Conservation (phyloP, 2,888 invertebrate species). For the Pachydiplax longipennis region DNA sequence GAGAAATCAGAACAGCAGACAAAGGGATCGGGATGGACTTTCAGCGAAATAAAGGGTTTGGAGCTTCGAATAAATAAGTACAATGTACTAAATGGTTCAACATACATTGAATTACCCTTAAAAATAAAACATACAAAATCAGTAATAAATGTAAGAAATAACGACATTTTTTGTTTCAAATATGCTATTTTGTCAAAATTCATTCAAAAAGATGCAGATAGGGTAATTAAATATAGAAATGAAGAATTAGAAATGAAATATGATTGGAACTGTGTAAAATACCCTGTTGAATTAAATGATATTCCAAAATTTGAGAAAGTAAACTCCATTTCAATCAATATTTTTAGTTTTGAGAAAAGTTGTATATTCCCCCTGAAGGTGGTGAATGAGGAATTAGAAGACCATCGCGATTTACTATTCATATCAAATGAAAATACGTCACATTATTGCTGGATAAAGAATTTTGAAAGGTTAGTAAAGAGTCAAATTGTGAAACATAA, state of each 20-base stretch:
- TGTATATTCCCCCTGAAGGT: background rate
- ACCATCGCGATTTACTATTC: background rate
- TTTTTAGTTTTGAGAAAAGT: background rate
- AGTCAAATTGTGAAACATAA: background rate
- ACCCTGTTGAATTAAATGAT: background rate
- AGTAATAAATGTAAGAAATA: background rate
- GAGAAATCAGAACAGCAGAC: background rate
- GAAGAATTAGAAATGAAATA: background rate
- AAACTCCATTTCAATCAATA: background rate
- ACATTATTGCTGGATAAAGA: background rate
- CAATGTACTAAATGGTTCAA: background rate
- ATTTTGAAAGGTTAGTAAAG: too few species aligned
- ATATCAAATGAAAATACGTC: background rate
- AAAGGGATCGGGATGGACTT: background rate
- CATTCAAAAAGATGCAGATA: background rate
- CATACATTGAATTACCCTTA: background rate
- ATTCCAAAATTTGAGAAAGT: background rate
- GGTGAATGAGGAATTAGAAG: background rate
- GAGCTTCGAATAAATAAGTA: background rate
- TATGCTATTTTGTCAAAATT: background rate
- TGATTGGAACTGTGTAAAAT: background rate
- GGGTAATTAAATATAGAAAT: background rate
- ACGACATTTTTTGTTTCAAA: background rate
- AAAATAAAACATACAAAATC: background rate
- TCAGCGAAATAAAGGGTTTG: background rate